These are phyloP conservation scores for Acanthis flammea DNA, from an alignment of 2,797 vertebrate species.

Conservation along the genomic window DNA sequence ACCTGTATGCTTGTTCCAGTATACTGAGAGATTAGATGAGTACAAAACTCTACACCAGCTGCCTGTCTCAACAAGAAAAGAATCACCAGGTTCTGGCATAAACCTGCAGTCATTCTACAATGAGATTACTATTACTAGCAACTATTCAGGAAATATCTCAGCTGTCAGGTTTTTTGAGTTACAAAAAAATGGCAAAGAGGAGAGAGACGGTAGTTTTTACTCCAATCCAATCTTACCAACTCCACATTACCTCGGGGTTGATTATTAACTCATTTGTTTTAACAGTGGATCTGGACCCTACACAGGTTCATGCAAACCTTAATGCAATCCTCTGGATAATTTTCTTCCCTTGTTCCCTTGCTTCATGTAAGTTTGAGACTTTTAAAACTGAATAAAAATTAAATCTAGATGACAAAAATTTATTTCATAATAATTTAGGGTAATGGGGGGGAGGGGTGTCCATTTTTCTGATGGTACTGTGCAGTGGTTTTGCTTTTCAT, in stretches of 20 bases:
- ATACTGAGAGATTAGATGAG: neutral
- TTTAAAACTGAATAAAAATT: neutral
- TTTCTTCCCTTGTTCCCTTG: neutral
- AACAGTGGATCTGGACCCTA: neutral
- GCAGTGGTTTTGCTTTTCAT: neutral
- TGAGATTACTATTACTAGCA: neutral
- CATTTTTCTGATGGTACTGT: neutral
- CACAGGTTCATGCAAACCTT: neutral
- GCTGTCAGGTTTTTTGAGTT: neutral
- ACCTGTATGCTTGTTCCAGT: neutral
- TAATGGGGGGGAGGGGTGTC: rapidly evolving
- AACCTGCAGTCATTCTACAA: neutral
- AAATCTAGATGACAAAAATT: neutral
- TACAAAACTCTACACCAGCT: neutral
- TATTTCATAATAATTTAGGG: neutral
- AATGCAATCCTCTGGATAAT: neutral
- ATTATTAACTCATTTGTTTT: neutral
- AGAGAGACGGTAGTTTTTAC: neutral
- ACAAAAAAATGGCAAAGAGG: neutral
- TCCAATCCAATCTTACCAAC: neutral
- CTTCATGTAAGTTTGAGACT: neutral
- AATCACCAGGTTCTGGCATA: neutral
- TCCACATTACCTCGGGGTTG: neutral
- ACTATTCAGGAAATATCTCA: neutral
- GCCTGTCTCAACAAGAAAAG: neutral